phyloP scores from a whole-genome alignment of 1,140 invertebrate genomes.

The Bombus turneri region DNA sequence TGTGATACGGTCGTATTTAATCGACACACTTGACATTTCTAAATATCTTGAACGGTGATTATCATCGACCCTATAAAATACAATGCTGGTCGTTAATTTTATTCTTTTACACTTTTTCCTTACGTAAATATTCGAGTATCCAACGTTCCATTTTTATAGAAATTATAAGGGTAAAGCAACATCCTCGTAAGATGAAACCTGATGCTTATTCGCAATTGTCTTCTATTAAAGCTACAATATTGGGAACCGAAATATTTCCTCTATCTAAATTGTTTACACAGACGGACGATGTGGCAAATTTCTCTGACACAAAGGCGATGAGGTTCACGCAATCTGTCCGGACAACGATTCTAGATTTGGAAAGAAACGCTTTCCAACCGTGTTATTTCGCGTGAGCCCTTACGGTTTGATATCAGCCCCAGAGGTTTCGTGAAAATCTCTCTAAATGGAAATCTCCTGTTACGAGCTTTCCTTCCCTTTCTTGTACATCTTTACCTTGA shows the following conservation, averaged over 20 bases:
- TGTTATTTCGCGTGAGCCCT: slow-evolving; percentile 43
- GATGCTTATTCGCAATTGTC: neutral
- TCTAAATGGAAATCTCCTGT: slow-evolving; percentile 77
- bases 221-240: neutral
- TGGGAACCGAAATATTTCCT: too few species aligned
- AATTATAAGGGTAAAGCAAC: too few species aligned
- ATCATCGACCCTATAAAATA: too few species aligned
- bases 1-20: neutral
- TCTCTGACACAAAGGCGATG: neutral
- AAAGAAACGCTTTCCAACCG: neutral
- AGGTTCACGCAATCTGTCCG: neutral
- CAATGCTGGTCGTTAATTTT: rapidly evolving
- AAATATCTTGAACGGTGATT: too few species aligned
- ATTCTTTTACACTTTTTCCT: rapidly evolving
- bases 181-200: too few species aligned
- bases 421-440: slow-evolving; percentile 64
- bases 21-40: too few species aligned
- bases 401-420: slow-evolving; percentile 51
- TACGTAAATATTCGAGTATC: too few species aligned
- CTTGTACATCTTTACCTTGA: slow-evolving; percentile 54
- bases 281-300: neutral
- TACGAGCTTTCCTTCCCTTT: slow-evolving; percentile 64
- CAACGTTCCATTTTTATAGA: too few species aligned
- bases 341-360: slow-evolving; percentile 44
- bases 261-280: too few species aligned